Evolutionary conservation across 2,113 vertebrate genomes (phyloP).

Genomic region (Actenoides hombroni): DNA sequence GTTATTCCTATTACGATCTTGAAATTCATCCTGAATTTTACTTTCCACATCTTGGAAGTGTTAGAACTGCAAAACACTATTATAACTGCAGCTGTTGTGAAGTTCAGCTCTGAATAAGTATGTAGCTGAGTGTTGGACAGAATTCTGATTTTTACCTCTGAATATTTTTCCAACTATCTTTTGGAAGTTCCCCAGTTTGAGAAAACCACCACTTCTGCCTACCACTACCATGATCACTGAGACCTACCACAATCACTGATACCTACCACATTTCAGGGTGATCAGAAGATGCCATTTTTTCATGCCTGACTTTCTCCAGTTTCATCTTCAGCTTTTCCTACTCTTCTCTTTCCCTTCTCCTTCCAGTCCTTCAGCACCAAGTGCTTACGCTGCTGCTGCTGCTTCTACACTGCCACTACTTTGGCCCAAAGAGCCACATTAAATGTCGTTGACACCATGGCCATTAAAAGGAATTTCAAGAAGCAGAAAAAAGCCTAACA

Average conservation of each 20-base stretch:
- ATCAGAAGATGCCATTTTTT: background rate
- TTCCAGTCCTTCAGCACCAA: background rate
- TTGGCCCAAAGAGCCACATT: background rate
- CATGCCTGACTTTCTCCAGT: background rate
- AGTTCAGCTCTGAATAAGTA: constrained; percentile 12
- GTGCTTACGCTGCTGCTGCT: background rate
- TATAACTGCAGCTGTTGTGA: constrained; percentile 12
- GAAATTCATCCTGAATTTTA: constrained; percentile 40
- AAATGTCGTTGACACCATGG: background rate
- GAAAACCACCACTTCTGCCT: background rate
- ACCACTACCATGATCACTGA: background rate
- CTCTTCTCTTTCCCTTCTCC: background rate
- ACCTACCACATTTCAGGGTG: background rate
- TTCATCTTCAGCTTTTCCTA: background rate
- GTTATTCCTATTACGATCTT: constrained; percentile 10
- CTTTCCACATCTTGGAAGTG: constrained; percentile 47
- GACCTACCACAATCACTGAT: background rate
- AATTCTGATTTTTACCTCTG: constrained; percentile 6
- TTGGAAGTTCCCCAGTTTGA: background rate
- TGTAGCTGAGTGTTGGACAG: background rate
- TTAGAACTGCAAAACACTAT: constrained; percentile 3
- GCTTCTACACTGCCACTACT: background rate
- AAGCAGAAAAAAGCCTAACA: background rate
- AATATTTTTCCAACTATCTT: background rate
- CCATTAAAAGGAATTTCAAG: background rate